phyloP scores from a whole-genome alignment of 2,113 vertebrate genomes.

The Morphnarchus princeps region DNA sequence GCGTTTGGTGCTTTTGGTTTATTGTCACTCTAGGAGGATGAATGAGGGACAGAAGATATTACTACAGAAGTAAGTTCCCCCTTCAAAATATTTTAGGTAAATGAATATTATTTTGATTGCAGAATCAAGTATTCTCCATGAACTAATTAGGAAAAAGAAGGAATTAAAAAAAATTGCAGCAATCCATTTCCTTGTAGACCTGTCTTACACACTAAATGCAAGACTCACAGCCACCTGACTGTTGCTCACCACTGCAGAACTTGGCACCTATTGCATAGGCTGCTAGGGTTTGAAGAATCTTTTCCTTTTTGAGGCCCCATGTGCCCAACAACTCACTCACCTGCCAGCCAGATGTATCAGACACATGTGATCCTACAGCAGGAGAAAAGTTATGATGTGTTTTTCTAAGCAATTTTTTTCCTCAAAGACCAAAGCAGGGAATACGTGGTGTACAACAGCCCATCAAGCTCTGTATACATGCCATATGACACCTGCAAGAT shows the following conservation, averaged over 20 bases:
- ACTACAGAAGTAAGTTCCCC: not conserved
- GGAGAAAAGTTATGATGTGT: not conserved
- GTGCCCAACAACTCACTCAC: not conserved
- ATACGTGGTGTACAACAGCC: not conserved
- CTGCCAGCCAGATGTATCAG: not conserved
- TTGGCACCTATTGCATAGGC: not conserved
- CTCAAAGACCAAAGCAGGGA: not conserved
- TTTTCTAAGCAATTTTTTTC: not conserved
- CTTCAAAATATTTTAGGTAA: not conserved
- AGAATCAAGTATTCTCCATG: not conserved
- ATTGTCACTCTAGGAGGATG: not conserved
- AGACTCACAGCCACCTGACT: not conserved
- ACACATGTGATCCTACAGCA: not conserved
- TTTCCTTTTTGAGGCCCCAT: not conserved
- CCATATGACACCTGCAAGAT: not conserved
- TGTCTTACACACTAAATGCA: not conserved
- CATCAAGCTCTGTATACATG: not conserved
- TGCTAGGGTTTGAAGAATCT: not conserved
- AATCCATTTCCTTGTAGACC: not conserved
- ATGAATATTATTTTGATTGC: not conserved
- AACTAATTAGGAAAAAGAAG: not conserved
- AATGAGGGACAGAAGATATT: not conserved
- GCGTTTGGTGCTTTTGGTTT: not conserved
- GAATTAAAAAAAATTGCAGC: not conserved
- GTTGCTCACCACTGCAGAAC: not conserved